Evolutionary conservation across 2,113 vertebrate species (phyloP).

Genomic region (Chlorocebus sabaeus): DNA sequence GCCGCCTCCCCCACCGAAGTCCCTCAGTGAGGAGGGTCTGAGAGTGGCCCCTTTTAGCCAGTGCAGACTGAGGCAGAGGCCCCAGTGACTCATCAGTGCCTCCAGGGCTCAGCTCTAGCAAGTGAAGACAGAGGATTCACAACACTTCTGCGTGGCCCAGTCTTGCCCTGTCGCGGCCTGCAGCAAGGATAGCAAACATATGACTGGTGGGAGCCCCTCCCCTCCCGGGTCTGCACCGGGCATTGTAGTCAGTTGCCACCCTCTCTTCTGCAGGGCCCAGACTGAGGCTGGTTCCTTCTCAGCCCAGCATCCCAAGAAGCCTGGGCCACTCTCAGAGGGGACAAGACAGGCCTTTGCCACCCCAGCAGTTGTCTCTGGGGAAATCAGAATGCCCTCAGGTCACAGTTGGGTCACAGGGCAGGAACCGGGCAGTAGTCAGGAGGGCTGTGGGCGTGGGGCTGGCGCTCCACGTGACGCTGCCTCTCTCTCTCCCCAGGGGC

Average conservation of each 20-base stretch:
- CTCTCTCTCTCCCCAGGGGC: conserved; percentile 84
- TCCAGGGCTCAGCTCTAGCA: not conserved
- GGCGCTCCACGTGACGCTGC: accelerated
- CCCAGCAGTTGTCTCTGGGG: not conserved
- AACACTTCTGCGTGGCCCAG: not conserved
- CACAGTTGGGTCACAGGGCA: not conserved
- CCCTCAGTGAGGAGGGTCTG: not conserved
- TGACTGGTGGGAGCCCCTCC: not conserved
- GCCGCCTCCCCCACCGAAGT: not conserved
- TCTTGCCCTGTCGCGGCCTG: accelerated
- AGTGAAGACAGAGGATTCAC: not conserved
- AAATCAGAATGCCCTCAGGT: not conserved
- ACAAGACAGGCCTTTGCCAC: not conserved
- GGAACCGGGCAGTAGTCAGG: not conserved
- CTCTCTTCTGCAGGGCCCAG: not conserved
- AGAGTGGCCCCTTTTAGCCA: not conserved
- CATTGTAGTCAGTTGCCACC: accelerated
- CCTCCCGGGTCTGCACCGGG: accelerated
- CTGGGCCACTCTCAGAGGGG: not conserved
- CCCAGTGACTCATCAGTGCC: accelerated
- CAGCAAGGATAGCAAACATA: not conserved
- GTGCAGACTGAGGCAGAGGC: not conserved
- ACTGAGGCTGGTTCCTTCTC: accelerated
- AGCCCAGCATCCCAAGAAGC: accelerated
- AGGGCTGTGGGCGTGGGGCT: not conserved